Evolutionary conservation across 2,113 vertebrate genomes (phyloP), one percentile per base, ranked within the genome.

Genomic region (Accipiter virgatus): DNA sequence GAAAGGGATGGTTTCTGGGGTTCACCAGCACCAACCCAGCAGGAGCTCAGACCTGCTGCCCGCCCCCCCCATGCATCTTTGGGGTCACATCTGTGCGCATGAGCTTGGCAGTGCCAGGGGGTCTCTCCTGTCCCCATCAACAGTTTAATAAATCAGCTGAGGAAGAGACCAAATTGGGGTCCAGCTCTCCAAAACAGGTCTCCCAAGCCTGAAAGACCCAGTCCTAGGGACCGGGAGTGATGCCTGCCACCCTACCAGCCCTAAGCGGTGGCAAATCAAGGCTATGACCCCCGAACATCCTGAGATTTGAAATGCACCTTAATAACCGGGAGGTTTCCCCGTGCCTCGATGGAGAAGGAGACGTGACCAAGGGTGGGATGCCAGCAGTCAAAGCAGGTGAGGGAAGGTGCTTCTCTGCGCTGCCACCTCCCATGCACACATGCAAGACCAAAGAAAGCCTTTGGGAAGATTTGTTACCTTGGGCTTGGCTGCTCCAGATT

Each of bases 11-110:
- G 27, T 14, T 92, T 36, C 75, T 47, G 43, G 82, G 31, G 11
- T 75, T 34, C 56, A 43, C 36, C 61, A 66, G 70, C 27, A 23
- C 48, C 50, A 36, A 6, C 18, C 23, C 34, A 2, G 13, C 4
- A 22, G 52, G 45, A 74, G 7, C 42, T 26, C 61, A 47, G 81
- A 19, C 32, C 68, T 38, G 52, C 70, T 45, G 68, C 25, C 29
- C 36, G 2, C 2, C 50, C 25, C 14, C 13, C 31, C 21, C 12
- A 1, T 5, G 4, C 47, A 14, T 4, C 0, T 9, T 1, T 9
- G 13, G 26, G 34, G 43, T 79, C 58, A 40, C 11, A 1, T 38
- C n/a, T 73, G 4, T 13, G 14, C 45, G 7, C 5, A 0, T 0
- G 16, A 68, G 66, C 36, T 36, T 13, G 42, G 32, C 5, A 4